Evolutionary conservation across 2,797 vertebrate genomes (phyloP), one percentile per base, ranked within the genome.

Genomic region (Sebastes cheni): DNA sequence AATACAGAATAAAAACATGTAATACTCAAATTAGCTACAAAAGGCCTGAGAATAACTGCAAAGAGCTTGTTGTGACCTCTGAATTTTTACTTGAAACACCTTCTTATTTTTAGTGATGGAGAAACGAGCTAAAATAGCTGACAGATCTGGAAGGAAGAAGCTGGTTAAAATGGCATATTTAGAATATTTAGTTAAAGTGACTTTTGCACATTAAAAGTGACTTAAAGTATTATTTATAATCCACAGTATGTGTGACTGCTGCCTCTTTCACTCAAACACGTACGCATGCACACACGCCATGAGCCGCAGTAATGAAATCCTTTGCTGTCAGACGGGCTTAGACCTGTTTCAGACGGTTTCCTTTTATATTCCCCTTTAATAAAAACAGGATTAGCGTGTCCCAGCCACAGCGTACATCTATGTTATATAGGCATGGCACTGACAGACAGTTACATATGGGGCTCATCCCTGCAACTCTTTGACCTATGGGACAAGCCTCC

Each of bases 291-390:
- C 59, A 59, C 67, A 36, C 36, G 64, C 62, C 5, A 11, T 79
- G 76, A 80, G 80, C 80, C 60, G 68, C 82, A 76, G 74, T 92
- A 89, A 93, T 93, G 84, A 93, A 95, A 92, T 91, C 79, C 84
- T 85, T 74, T 60, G 46, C 86, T 83, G 88, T 90, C 84, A 88
- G 77, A 85, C 67, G 67, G 80, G 85, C 85, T 94, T 91, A 91
- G 77, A 83, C 77, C 85, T 80, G 77, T 91, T 91, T 91, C 89
- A 91, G 82, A 89, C 59, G 66, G 77, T 89, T 92, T 92, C 85
- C 81, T 89, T 91, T 87, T 90, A 90, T 92, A 90, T 90, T 88
- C 83, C 56, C 46, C 76, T 95, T 92, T 93, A 94, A 95, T 95
- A 95, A 95, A 95, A 94, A 87, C 30, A 75, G 93, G 91, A 94